Percentiles rank a stretch among this genome's conserved stretches.
These are phyloP conservation scores for Pseudeuparius sepicola DNA, from an alignment of 2,888 invertebrate species.

Conservation along the genomic window DNA sequence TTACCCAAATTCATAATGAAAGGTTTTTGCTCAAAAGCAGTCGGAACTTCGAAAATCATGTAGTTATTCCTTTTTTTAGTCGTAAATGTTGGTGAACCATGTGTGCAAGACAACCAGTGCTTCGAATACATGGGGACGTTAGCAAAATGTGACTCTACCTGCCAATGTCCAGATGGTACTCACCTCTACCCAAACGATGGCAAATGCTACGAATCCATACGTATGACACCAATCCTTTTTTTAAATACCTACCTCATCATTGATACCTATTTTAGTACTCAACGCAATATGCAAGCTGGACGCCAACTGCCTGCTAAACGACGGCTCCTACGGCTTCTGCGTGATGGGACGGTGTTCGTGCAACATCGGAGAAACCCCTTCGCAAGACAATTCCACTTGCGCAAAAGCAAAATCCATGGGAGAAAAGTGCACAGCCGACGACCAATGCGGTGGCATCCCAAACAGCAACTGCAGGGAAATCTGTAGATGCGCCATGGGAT, in stretches of 20 bases:
- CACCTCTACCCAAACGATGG: slow-evolving; percentile 27
- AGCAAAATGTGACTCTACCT: slow-evolving; percentile 27
- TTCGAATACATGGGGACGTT: slow-evolving; percentile 27
- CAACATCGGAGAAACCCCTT: slow-evolving; percentile 27
- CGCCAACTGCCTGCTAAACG: slow-evolving; percentile 31
- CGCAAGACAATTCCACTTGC: slow-evolving; percentile 29
- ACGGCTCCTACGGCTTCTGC: slow-evolving; percentile 31
- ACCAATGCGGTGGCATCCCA: slow-evolving; percentile 29
- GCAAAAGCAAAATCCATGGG: slow-evolving; percentile 28
- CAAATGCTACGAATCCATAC: slow-evolving; percentile 29
- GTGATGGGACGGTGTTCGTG: slow-evolving; percentile 32
- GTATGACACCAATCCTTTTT: no score
- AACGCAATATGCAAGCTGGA: slow-evolving; percentile 30
- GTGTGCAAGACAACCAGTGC: slow-evolving; percentile 33
- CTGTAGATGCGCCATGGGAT: slow-evolving; percentile 32
- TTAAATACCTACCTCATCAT: background rate
- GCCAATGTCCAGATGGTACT: slow-evolving; percentile 29
- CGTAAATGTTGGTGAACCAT: slow-evolving; percentile 29
- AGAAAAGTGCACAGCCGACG: slow-evolving; percentile 29
- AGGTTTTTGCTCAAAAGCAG: no score
- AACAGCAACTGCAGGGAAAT: slow-evolving; percentile 32
- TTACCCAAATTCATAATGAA: no score
- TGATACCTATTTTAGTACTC: slow-evolving; percentile 27
- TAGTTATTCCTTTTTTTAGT: slow-evolving; percentile 27
- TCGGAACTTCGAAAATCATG: no score